phyloP scores from a whole-genome alignment of 2,113 vertebrate genomes.

The Dicentrarchus labrax region DNA sequence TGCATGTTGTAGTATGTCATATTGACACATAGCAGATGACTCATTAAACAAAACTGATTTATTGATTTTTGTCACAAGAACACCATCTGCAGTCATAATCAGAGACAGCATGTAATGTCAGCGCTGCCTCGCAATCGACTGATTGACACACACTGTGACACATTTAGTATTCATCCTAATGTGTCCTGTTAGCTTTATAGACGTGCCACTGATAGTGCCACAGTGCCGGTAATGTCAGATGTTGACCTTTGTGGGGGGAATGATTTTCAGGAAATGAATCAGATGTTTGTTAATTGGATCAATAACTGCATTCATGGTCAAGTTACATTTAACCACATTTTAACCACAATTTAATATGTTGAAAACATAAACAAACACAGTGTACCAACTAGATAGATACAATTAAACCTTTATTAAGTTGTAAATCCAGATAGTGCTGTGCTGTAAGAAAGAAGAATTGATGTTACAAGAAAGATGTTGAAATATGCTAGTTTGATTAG shows the following conservation, averaged over 20 bases:
- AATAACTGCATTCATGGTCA: background rate
- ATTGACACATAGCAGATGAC: slow-evolving; percentile 26
- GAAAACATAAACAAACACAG: background rate
- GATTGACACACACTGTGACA: background rate
- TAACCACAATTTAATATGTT: background rate
- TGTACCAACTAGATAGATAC: background rate
- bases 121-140: background rate
- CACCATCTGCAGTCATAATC: slow-evolving; percentile 22
- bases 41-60: slow-evolving; percentile 24
- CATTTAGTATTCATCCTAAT: background rate
- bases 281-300: background rate
- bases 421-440: background rate
- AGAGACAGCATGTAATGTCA: slow-evolving; percentile 19
- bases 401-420: background rate
- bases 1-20: background rate
- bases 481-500: background rate
- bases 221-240: background rate
- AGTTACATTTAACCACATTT: background rate
- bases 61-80: slow-evolving; percentile 30
- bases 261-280: background rate
- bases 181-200: background rate
- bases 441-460: background rate
- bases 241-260: background rate
- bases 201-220: background rate
- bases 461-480: background rate